phyloP scores from a whole-genome alignment of 2,113 vertebrate species.

The Alexandromys fortis region DNA sequence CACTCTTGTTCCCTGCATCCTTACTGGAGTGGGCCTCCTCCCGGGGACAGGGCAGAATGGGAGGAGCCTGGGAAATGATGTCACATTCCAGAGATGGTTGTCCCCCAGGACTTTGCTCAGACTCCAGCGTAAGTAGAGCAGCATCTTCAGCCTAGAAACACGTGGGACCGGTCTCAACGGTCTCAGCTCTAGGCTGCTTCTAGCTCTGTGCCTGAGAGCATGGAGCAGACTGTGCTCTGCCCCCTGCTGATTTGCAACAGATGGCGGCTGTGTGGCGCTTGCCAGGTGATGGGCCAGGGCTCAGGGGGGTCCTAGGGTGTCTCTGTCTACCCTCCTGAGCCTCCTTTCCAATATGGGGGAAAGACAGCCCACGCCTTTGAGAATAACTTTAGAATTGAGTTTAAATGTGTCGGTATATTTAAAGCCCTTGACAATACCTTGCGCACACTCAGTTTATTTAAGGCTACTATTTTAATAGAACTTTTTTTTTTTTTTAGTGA shows the following conservation, averaged over 20 bases:
- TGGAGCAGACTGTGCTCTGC: background rate
- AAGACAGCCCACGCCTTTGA: background rate
- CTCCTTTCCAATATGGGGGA: background rate
- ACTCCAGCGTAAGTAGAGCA: background rate
- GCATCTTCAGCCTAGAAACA: background rate
- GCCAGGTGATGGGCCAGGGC: background rate
- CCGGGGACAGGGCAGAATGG: background rate
- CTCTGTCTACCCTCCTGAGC: background rate
- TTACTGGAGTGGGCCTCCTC: background rate
- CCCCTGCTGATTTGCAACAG: background rate
- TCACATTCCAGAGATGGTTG: background rate
- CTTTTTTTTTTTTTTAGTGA: background rate
- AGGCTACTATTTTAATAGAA: background rate
- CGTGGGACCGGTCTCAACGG: background rate
- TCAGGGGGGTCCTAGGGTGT: background rate
- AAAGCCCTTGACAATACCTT: background rate
- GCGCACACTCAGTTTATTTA: slow-evolving; percentile 20
- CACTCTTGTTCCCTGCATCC: background rate
- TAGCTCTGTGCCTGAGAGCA: background rate
- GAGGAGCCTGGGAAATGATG: background rate
- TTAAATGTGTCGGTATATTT: slow-evolving; percentile 21
- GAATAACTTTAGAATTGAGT: background rate
- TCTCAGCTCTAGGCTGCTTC: background rate
- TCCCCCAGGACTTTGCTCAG: background rate
- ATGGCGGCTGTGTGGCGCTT: background rate